Evolutionary conservation across 2,888 invertebrate genomes (phyloP).

Genomic region (Drosophila putrida): DNA sequence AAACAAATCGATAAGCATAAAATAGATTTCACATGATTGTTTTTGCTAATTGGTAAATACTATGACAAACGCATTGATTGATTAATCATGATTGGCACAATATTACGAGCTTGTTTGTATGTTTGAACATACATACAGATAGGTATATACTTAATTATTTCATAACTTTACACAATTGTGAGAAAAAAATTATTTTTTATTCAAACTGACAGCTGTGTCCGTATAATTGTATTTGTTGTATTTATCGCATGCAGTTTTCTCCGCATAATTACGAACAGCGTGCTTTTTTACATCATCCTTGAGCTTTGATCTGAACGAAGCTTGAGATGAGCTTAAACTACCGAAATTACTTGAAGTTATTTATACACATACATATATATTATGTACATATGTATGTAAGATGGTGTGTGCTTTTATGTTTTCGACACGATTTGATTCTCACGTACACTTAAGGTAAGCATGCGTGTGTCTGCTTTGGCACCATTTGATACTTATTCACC

Average conservation of each 20-base stretch:
- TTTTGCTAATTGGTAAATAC: constrained; percentile 32
- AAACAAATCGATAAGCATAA: background rate
- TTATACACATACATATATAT: background rate
- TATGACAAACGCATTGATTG: constrained; percentile 31
- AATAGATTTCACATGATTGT: constrained; percentile 9
- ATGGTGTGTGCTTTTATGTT: background rate
- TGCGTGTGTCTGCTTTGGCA: background rate
- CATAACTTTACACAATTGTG: constrained; percentile 18
- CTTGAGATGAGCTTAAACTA: constrained; percentile 5
- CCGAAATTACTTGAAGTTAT: constrained; percentile 1
- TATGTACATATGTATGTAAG: background rate
- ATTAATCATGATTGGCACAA: constrained; percentile 15
- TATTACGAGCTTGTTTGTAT: background rate
- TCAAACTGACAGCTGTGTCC: background rate
- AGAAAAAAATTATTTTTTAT: background rate
- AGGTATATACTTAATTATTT: constrained; percentile 4
- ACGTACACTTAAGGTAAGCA: background rate
- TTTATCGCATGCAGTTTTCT: background rate
- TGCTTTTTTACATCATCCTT: constrained; percentile 3
- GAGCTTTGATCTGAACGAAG: constrained; percentile 4
- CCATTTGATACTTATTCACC: background rate
- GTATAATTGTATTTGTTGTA: background rate
- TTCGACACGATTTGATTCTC: constrained; percentile 9
- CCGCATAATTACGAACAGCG: constrained; percentile 6
- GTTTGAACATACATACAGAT: background rate